Evolutionary conservation across 2,888 invertebrate genomes (phyloP), one percentile per base, ranked within the genome.

Genomic region (Chromoteleia sp.): DNA sequence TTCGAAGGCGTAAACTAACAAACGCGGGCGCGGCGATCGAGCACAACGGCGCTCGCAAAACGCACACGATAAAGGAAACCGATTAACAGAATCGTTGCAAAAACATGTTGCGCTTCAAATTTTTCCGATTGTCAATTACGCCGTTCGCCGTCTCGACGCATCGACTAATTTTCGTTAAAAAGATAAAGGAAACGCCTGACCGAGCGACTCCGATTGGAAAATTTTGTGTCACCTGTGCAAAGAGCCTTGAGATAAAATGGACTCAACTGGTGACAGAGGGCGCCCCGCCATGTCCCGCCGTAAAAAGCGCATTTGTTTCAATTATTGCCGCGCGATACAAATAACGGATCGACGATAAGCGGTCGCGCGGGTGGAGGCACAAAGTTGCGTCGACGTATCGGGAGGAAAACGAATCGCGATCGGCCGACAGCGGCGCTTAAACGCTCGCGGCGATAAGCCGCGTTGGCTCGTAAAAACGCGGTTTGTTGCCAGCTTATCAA

Each of bases 401-500:
- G 29, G 36, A n/a, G 36, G 15, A 19, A 56, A 52, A 56, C 12
- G 21, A 14, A 2, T 15, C 14, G 58, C 17, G 33, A 52, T 17
- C 14, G 33, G 12, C 5, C n/a, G n/a, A n/a, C n/a, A n/a, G n/a
- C 56, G 67, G 67, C 67, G 56, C 68, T 54, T 54, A 68, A 52
- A 61, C 21, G 12, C n/a, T 25, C 29, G 10, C 33, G 59, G 4
- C 61, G 73, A 61, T 52, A 52, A 54, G 59, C 25, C 43, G 33
- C 6, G 41, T 25, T 41, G 58, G 36, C 14, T 30, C 33, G 33
- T 39, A 76, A 76, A 76, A 67, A 76, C 30, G 56, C 33, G 54
- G 52, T 41, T 68, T 61, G 76, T 76, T 52, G 67, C 67, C 75
- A 52, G 59, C 67, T 75, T 67, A 67, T 75, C 75, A 67, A 59